Conservation (phyloP, 2,797 vertebrate species). For the Orestias chungarensis region DNA sequence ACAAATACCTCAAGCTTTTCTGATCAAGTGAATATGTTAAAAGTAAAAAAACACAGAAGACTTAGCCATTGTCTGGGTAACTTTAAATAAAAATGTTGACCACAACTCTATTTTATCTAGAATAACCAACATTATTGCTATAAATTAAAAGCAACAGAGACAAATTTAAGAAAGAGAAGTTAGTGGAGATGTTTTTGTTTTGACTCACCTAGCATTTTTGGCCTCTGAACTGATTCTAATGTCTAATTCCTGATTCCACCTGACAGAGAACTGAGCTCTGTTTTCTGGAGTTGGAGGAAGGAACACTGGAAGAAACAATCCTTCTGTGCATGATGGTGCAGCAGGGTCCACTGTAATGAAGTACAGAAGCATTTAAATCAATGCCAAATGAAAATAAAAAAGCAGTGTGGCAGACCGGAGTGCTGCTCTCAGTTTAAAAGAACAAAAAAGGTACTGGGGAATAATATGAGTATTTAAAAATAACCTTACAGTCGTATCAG, state of each 20-base stretch:
- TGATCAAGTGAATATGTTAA: background rate
- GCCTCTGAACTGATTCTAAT: slow-evolving; percentile 43
- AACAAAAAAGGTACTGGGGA: background rate
- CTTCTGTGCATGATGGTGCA: slow-evolving; percentile 44
- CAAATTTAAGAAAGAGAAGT: background rate
- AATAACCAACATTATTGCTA: too few species aligned
- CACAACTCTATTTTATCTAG: too few species aligned
- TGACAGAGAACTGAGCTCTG: slow-evolving; percentile 17
- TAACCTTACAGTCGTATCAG: too few species aligned
- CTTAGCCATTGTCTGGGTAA: too few species aligned
- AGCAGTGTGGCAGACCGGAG: background rate
- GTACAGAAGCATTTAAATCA: background rate
- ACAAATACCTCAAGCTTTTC: too few species aligned
- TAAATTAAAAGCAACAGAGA: too few species aligned
- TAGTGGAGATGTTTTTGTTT: background rate
- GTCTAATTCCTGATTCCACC: slow-evolving; percentile 13
- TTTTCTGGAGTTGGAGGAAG: slow-evolving; percentile 52
- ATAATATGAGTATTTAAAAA: too few species aligned
- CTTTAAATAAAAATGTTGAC: too few species aligned
- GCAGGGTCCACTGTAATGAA: slow-evolving; percentile 23
- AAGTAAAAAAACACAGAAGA: too few species aligned
- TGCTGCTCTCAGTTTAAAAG: background rate
- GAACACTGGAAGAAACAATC: slow-evolving; percentile 51
- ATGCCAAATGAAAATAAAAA: background rate
- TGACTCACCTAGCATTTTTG: slow-evolving; percentile 19